Conservation (phyloP, 1,140 invertebrate genomes). For the Pemphigus obesinymphae region DNA sequence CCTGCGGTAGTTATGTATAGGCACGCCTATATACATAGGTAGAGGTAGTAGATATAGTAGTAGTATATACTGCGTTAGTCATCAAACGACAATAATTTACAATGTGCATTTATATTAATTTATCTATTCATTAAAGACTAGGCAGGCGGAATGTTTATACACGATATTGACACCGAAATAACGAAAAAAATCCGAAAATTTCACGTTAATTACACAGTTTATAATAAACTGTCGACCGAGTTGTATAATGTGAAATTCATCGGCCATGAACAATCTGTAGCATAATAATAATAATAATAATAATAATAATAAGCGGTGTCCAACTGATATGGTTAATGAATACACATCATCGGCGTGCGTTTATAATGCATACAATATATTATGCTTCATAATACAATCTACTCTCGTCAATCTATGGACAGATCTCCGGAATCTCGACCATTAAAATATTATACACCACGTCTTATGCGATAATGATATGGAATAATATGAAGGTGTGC, state of each 20-base stretch:
- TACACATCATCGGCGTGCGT: background rate
- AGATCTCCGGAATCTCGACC: background rate
- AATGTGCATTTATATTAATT: background rate
- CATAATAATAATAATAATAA: too few relatives aligned
- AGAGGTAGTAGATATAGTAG: background rate
- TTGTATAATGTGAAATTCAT: background rate
- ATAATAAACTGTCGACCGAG: background rate
- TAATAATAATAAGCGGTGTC: too few relatives aligned
- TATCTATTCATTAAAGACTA: background rate
- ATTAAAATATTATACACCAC: too few relatives aligned
- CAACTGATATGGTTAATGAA: background rate
- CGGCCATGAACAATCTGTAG: background rate
- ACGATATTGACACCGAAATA: background rate
- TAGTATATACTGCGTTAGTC: background rate
- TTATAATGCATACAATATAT: background rate
- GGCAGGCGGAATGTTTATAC: background rate
- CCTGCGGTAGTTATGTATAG: too few relatives aligned
- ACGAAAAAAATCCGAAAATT: background rate
- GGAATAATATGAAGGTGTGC: background rate
- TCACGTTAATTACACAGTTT: background rate
- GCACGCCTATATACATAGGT: too few relatives aligned
- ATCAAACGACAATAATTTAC: background rate
- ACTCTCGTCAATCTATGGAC: background rate
- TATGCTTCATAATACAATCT: background rate
- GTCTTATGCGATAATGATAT: background rate